Conservation (phyloP, 23 tunicate genomes). For the Trididemnum nubilum region DNA sequence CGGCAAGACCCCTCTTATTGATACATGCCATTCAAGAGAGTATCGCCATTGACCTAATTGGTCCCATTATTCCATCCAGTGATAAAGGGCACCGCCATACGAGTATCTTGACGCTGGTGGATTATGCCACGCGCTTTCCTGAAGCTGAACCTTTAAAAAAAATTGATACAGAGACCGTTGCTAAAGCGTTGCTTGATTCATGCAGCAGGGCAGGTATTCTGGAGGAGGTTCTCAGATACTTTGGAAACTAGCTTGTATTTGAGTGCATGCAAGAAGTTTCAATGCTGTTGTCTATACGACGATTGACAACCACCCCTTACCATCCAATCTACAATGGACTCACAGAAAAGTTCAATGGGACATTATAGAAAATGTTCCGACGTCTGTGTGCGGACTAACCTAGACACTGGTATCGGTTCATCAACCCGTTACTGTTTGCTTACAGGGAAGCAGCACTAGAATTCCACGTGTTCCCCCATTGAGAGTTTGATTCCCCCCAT, state of each 20-base stretch:
- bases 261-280: too few species aligned
- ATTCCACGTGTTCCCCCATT: conserved; percentile 6
- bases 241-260: conserved; percentile 29
- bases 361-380: too few species aligned
- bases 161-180: conserved; percentile 36
- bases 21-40: conserved; percentile 34
- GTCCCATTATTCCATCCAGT: conserved; percentile 27
- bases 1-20: conserved; percentile 15
- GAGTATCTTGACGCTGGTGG: conserved; percentile 31
- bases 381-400: too few species aligned
- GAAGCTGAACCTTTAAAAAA: conserved; percentile 37
- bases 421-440: too few species aligned
- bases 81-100: conserved; percentile 31
- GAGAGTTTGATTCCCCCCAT: neutral
- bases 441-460: conserved; percentile 21
- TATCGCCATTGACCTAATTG: conserved; percentile 43
- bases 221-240: conserved; percentile 23
- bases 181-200: conserved; percentile 28
- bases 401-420: too few species aligned
- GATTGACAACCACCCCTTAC: neutral
- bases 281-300: too few species aligned
- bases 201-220: conserved; percentile 33
- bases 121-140: conserved; percentile 40
- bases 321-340: too few species aligned
- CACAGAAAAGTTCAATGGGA: too few species aligned